These are phyloP conservation scores for Rhyacophila evoluta DNA, from an alignment of 2,888 invertebrate genomes.

Conservation along the genomic window DNA sequence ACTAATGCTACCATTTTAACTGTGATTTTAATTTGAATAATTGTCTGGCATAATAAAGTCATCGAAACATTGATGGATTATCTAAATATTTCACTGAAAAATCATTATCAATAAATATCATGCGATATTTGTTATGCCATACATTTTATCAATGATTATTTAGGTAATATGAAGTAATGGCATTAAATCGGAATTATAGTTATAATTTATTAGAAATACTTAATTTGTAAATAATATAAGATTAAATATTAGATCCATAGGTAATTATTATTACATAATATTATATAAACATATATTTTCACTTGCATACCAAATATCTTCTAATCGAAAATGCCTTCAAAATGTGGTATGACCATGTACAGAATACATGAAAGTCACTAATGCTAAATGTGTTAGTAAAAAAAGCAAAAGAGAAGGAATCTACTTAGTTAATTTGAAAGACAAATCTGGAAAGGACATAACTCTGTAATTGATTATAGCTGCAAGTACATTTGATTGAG, in stretches of 20 bases:
- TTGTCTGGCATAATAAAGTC: background rate
- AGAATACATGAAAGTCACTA: constrained; percentile 37
- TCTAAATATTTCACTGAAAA: background rate
- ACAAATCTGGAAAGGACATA: constrained; percentile 15
- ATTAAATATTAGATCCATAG: background rate
- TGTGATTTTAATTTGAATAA: constrained; percentile 23
- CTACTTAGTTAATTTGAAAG: constrained; percentile 30
- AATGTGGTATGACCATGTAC: constrained; percentile 42
- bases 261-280: constrained; percentile 11
- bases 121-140: constrained; percentile 12
- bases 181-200: constrained; percentile 20
- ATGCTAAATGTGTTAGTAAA: constrained; percentile 36
- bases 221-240: constrained; percentile 33
- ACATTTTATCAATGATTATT: background rate
- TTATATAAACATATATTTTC: constrained; percentile 33
- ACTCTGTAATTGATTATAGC: constrained; percentile 42
- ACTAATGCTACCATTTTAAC: constrained; percentile 11
- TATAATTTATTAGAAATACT: background rate
- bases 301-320: constrained; percentile 53
- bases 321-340: constrained; percentile 50
- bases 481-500: constrained; percentile 45
- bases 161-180: constrained; percentile 19
- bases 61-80: background rate
- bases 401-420: constrained; percentile 36
- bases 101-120: background rate